Base-by-base conservation (phyloP, 2,888 invertebrate genomes). In the Didymodactylos carnosus region DNA sequence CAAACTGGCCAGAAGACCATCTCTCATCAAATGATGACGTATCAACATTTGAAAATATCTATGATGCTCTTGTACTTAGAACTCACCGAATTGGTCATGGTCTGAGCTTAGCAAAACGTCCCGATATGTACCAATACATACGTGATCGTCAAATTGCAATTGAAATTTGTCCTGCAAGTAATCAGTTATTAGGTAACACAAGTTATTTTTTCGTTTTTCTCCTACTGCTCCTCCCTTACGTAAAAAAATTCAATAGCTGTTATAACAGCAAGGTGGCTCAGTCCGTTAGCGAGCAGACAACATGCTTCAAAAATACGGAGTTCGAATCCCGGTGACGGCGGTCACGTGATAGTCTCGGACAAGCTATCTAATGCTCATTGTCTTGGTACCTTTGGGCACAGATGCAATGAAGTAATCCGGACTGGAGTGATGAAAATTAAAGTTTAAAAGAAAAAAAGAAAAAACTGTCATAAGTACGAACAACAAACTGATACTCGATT, bases 71-170 rank as follows among this genome's bases (percentile, higher is more conserved):
- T 14, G 73, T 78, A 19, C 75, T 78, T 19, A 75, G 76, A 27
- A 71, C 77, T 14, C 76, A 72, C 29, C 73, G 78, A 1, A 70
- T 78, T 13, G 78, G 78, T 14, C 78, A 78, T 72, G 78, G 77
- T 13, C 51, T 77, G 6, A 78, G 76, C 8, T 76, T 76, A 43
- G 43, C 76, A 23, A 78, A 77, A 72, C 77, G 77, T 71, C 78
- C 74, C 27, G 46, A 69, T 43, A 39, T 74, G 43, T 74, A 46
- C 19, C 19, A 74, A n/a, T 69, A 74, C 49, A 46, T 78, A 14
- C 70, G 72, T 23, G 72, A 72, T 29, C 71, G 75, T 25, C 51
- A 73, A n/a, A 75, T 77, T 14, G 77, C 78, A 14, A 41, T 78
- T 29, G 78, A 78, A 70, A 53, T 75, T 11, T 78, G 78, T 69